phyloP scores from a whole-genome alignment of 2,797 vertebrate genomes.

The Pseudocheirus occidentalis region DNA sequence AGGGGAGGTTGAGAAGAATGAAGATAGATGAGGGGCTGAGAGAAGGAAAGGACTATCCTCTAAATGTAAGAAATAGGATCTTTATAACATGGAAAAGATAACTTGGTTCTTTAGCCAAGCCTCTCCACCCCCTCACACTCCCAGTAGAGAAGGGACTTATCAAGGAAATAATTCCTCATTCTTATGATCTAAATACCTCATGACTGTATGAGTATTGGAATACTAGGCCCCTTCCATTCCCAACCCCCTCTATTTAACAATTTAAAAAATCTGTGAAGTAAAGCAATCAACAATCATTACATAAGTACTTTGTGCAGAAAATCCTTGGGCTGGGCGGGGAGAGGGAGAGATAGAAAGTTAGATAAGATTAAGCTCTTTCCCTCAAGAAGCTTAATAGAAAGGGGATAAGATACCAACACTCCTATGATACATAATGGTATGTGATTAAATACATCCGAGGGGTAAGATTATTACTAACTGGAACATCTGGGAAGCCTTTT shows the following conservation, averaged over 20 bases:
- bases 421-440: neutral
- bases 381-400: neutral
- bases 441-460: neutral
- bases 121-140: neutral
- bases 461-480: neutral
- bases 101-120: neutral
- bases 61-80: constrained; percentile 38
- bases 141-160: constrained; percentile 1
- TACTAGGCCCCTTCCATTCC: constrained; percentile 2
- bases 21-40: constrained; percentile 40
- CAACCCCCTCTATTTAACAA: neutral
- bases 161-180: constrained; percentile 2
- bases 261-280: neutral
- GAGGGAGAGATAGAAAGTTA: neutral
- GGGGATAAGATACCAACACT: neutral
- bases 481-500: neutral
- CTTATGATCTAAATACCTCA: neutral
- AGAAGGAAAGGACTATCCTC: constrained; percentile 39
- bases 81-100: constrained; percentile 32
- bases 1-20: constrained; percentile 42
- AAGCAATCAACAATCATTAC: neutral
- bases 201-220: constrained; percentile 5
- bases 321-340: neutral
- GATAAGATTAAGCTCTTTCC: neutral
- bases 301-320: neutral